These are phyloP conservation scores for Drosophila erecta DNA, from an alignment of 1,140 invertebrate genomes.

Conservation along the genomic window DNA sequence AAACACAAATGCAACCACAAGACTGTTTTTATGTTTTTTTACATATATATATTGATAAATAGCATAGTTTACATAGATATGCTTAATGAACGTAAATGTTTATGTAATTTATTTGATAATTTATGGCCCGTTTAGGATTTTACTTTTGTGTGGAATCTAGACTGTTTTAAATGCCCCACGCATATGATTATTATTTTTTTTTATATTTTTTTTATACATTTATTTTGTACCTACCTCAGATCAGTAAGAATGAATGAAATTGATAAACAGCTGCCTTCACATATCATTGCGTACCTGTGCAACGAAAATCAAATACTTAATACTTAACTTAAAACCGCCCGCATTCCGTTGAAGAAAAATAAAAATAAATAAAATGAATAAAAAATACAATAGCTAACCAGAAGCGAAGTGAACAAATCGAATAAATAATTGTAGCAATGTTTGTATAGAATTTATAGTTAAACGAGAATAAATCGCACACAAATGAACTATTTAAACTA, in stretches of 20 bases:
- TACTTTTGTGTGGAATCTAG: slow-evolving; percentile 36
- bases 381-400: slow-evolving; percentile 11
- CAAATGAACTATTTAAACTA: slow-evolving; percentile 24
- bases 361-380: slow-evolving; percentile 8
- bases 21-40: slow-evolving; percentile 78
- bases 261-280: slow-evolving; percentile 48
- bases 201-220: slow-evolving; percentile 48
- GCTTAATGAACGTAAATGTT: slow-evolving; percentile 39
- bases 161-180: slow-evolving; percentile 54
- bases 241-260: slow-evolving; percentile 51
- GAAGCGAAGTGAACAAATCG: slow-evolving; percentile 71
- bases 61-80: slow-evolving; percentile 30
- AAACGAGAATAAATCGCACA: slow-evolving; percentile 33
- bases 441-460: slow-evolving; percentile 46
- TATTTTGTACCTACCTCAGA: slow-evolving; percentile 49
- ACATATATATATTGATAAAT: slow-evolving; percentile 31
- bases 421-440: slow-evolving; percentile 51
- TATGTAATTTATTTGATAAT: slow-evolving; percentile 64
- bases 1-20: slow-evolving; percentile 84
- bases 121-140: slow-evolving; percentile 30
- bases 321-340: slow-evolving; percentile 49
- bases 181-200: slow-evolving; percentile 28
- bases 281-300: slow-evolving; percentile 77
- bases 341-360: slow-evolving; percentile 66
- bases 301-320: slow-evolving; percentile 69